Evolutionary conservation across 2,888 invertebrate species (phyloP), one percentile per base, ranked within the genome.

Genomic region (Pterostichus niger): DNA sequence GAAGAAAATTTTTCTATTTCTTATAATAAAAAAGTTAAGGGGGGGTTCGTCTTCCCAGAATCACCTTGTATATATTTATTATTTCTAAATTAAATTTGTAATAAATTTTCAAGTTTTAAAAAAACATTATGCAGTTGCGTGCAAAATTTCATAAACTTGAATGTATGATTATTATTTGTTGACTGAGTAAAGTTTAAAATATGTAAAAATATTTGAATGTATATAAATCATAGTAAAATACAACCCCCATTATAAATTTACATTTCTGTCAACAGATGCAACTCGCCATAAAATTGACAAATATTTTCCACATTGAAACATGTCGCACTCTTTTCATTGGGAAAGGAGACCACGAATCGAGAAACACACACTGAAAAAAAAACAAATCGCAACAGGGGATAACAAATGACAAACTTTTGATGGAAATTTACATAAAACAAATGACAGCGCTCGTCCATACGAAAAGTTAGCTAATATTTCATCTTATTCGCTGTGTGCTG

Each of bases 401-500:
- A 89, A 88, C 87, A 88, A 89, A 89, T 88, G 89, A 89, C 88
- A 89, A 89, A 90, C 88, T 90, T 90, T 88, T 90, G 90, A 90
- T 89, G 88, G 86, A 88, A 88, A 90, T 90, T 90, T 90, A 89
- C 90, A 90, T 90, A 90, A 90, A 90, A 90, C 88, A 90, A 90
- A 90, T 89, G 90, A 89, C 89, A 88, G 88, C 88, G 89, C 88
- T 88, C 90, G 89, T 89, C 90, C 90, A 89, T 89, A 90, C 89
- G 90, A 90, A 90, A 90, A 90, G 89, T 90, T 90, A 88, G 89
- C 89, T 89, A 89, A 90, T 90, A 90, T 90, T 90, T 90, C 89
- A 89, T 88, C 83, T 83, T 83, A 77, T 83, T 82, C 77, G 59
- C 56, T 15, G 49, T 24, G 75, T 40, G 40, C 40, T 40, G 79